Evolutionary conservation across 2,888 invertebrate species (phyloP).

Genomic region (Thyatira batis): DNA sequence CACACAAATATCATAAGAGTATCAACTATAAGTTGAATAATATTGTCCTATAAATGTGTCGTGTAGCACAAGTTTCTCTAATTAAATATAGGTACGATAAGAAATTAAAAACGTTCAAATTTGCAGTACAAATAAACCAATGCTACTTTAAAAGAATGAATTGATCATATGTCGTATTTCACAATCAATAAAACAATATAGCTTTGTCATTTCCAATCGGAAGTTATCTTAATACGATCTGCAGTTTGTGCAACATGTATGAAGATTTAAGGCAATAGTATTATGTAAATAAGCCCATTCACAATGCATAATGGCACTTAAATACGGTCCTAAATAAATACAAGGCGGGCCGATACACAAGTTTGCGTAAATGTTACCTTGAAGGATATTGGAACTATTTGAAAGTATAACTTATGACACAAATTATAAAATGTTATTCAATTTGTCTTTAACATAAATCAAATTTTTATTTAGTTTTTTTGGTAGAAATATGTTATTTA

Average conservation of each 20-base stretch:
- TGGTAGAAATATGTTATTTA: too few species aligned
- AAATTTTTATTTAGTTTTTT: too few species aligned
- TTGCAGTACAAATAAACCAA: too few species aligned
- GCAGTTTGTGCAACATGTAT: constrained; percentile 35
- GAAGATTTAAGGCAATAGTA: constrained; percentile 48
- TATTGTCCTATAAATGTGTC: too few species aligned
- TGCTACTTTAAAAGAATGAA: too few species aligned
- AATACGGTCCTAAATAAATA: constrained; percentile 40
- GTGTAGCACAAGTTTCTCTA: too few species aligned
- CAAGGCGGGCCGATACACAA: constrained; percentile 24
- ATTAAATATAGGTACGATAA: too few species aligned
- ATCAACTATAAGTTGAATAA: too few species aligned
- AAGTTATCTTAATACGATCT: constrained; percentile 57
- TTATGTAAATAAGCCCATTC: constrained; percentile 60
- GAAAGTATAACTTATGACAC: constrained; percentile 7
- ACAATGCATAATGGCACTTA: constrained; percentile 50
- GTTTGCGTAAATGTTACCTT: constrained; percentile 28
- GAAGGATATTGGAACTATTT: constrained; percentile 24
- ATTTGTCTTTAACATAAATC: too few species aligned
- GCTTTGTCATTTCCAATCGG: constrained; percentile 36
- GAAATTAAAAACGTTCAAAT: too few species aligned
- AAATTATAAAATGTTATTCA: too few species aligned
- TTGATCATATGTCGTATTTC: not conserved
- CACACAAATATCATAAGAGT: too few species aligned
- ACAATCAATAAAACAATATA: constrained; percentile 16